These are phyloP conservation scores for Ypsolopha sequella DNA, from an alignment of 2,888 invertebrate genomes.

Conservation along the genomic window DNA sequence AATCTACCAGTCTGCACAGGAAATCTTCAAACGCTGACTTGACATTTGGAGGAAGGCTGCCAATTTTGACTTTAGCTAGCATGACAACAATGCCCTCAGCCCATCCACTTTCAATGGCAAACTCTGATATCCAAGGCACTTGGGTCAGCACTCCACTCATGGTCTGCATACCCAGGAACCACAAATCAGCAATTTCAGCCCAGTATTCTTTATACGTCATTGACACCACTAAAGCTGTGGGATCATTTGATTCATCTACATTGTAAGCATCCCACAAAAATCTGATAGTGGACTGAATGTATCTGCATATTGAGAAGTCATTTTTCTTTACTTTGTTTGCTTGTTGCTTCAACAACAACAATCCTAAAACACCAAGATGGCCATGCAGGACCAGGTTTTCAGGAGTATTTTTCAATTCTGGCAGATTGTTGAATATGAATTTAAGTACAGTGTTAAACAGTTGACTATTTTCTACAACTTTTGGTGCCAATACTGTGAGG, in stretches of 20 bases:
- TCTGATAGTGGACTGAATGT: constrained; percentile 89
- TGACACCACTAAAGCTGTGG: constrained; percentile 84
- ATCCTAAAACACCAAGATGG: constrained; percentile 85
- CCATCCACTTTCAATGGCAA: constrained; percentile 95
- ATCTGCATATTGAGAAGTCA: constrained; percentile 90
- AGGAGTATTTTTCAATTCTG: constrained; percentile 84
- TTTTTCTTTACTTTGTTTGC: constrained; percentile 87
- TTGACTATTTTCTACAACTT: constrained; percentile 82
- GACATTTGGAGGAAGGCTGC: constrained; percentile 84
- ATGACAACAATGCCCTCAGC: constrained; percentile 88
- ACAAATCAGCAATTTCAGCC: constrained; percentile 91
- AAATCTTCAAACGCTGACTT: constrained; percentile 94
- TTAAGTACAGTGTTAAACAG: constrained; percentile 85
- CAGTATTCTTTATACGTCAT: constrained; percentile 89
- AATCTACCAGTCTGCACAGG: constrained; percentile 85
- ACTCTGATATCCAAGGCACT: constrained; percentile 91
- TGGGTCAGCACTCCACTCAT: constrained; percentile 85
- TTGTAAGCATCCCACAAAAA: constrained; percentile 95
- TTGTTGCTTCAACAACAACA: constrained; percentile 86
- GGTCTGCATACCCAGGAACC: constrained; percentile 96
- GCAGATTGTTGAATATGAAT: constrained; percentile 87
- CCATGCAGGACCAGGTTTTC: constrained; percentile 90
- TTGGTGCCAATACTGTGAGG: constrained; percentile 88
- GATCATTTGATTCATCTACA: constrained; percentile 89
- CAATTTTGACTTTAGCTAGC: constrained; percentile 85